Evolutionary conservation across 1,140 invertebrate genomes (phyloP).

Genomic region (Drosophila equinoxialis): DNA sequence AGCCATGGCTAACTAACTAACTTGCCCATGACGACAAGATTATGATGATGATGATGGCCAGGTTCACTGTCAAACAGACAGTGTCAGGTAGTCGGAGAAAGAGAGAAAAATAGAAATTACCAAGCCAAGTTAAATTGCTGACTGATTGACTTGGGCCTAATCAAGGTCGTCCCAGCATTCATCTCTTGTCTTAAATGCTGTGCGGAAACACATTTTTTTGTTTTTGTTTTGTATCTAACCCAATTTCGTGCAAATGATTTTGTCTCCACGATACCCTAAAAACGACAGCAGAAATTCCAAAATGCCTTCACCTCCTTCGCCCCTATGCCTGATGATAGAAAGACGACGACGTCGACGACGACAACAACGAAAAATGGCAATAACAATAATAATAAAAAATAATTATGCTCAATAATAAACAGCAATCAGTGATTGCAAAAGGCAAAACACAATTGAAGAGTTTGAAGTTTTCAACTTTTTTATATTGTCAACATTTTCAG

Average conservation of each 20-base stretch:
- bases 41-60: background rate
- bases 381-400: conserved; percentile 13
- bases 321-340: background rate
- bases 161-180: conserved; percentile 13
- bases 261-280: background rate
- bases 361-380: conserved; percentile 23
- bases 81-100: background rate
- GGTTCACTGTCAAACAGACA: conserved; percentile 28
- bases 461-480: conserved; percentile 23
- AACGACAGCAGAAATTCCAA: conserved; percentile 17
- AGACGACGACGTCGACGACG: background rate
- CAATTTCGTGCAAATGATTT: conserved; percentile 32
- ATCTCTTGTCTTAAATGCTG: background rate
- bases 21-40: background rate
- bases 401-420: conserved; percentile 70
- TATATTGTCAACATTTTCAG: conserved; percentile 28
- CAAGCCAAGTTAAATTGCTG: conserved; percentile 27
- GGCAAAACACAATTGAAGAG: conserved; percentile 39
- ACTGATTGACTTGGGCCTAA: conserved; percentile 15
- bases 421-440: conserved; percentile 70
- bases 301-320: conserved; percentile 11
- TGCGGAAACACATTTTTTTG: background rate
- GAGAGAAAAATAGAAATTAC: conserved; percentile 29
- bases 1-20: background rate
- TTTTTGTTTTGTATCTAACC: background rate